Base-by-base conservation (phyloP, 1,140 invertebrate species). In the Muscidifurax raptorellus region DNA sequence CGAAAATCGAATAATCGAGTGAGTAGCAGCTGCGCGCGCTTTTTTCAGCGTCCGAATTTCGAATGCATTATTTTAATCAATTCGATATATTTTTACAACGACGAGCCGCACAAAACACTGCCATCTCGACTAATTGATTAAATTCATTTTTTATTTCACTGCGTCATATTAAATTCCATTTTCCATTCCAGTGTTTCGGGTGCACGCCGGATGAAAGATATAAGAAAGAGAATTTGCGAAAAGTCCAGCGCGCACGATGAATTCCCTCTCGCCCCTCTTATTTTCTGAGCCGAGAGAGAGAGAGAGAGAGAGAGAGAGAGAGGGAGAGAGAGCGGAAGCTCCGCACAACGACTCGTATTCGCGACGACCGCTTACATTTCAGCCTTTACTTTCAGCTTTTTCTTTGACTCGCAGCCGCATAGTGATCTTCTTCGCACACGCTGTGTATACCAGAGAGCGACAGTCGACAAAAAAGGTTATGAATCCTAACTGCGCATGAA, bases 401-500 rank as follows among this genome's bases (percentile, higher is more conserved):
- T 74, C 77, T 80, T 78, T 78, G 82, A 75, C 76, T 80, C 67
- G 27, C 36, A 12, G 28, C 64, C 67, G 25, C 77, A 32, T 52
- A 27, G 66, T 30, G 66, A 10, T 69, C 66, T 74, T 84, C 7
- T 22, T 36, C 9, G 59, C 13, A 9, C 22, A 15, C 22, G 67
- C 82, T 71, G 77, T 83, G 47, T 77, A 83, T 32, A 52, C 32
- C 22, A 76, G 72, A 74, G 27, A n/a, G 40, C 36, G 76, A 72
- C 76, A 84, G 59, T 80, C 77, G 83, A 76, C 52, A 76, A 83
- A 81, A 86, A 87, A 82, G 86, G 89, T 90, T 88, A 89, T 89
- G 89, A 90, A 90, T 89, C 87, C 86, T 88, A 88, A 88, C 87
- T 84, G 86, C 87, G 86, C 86, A 88, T 90, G 88, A 89, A 90